Base-by-base conservation (phyloP, 2,888 invertebrate species). In the Drosophila trichaetosa region DNA sequence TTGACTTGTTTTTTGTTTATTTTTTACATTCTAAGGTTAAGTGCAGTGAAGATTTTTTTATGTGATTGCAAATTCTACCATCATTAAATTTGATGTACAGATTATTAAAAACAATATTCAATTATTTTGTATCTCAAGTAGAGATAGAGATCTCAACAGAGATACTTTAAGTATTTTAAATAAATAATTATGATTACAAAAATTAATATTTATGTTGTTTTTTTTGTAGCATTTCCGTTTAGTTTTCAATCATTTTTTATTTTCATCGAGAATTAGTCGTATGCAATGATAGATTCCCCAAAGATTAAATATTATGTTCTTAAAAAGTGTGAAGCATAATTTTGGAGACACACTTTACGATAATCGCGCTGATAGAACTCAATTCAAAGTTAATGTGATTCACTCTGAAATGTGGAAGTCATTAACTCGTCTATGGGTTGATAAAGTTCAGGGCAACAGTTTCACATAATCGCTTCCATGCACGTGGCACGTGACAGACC, bases 401-500 rank as follows among this genome's bases (percentile, higher is more conserved):
- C 52, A 61, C 42, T 36, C n/a, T 10, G 29, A 59, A 64, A 71
- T 57, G 51, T 7, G 48, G 27, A 52, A 40, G 52, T 21, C 46
- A 67, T 56, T 21, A 65, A 62, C 56, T 56, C 24, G 7, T 29
- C 29, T 57, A 49, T 38, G 40, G 24, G 33, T 27, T 48, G 58
- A 4, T 63, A 51, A 46, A 58, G 75, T 53, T 79, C 69, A 69
- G 46, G 65, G n/a, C 38, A 36, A 21, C 5, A 16, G 59, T 62
- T 54, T 64, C 24, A 24, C 52, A 29, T 58, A 61, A 64, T 33
- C 38, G 27, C 27, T 53, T 57, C 1, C 16, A 42, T 63, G 59
- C 86, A 85, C 83, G 82, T 82, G 88, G 49, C 83, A 83, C 85
- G 86, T 85, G 83, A 69, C 86, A 52, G 67, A 49, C 29, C 21